These are phyloP conservation scores for Caenorhabditis sp. DNA, from an alignment of 2,888 invertebrate genomes.

Conservation along the genomic window DNA sequence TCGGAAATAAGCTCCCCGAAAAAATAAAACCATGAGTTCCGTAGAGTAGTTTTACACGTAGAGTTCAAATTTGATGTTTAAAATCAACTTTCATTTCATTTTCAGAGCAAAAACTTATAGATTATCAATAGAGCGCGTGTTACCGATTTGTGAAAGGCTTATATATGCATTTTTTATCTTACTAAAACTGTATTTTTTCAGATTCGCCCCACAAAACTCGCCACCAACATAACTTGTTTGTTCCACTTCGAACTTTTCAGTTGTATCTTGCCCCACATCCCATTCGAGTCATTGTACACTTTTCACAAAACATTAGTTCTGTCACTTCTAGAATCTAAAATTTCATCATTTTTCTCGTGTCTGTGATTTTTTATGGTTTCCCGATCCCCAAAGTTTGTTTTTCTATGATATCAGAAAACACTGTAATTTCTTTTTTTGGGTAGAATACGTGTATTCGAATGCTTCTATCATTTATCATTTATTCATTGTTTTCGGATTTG, in stretches of 20 bases:
- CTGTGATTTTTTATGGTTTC: background rate
- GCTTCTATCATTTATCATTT: background rate
- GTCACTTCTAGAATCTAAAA: background rate
- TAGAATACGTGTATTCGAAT: constrained; percentile 1
- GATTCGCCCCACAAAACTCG: background rate
- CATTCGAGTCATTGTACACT: too few relatives aligned
- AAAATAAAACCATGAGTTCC: too few relatives aligned
- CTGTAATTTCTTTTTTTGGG: background rate
- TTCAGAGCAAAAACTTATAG: too few relatives aligned
- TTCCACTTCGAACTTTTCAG: background rate
- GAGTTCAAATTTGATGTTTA: too few relatives aligned
- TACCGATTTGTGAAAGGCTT: too few relatives aligned
- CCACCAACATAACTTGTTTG: background rate
- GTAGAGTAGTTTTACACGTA: too few relatives aligned
- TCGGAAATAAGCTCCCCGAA: background rate
- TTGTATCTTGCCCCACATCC: background rate
- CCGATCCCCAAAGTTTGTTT: too few relatives aligned
- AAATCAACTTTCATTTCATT: too few relatives aligned
- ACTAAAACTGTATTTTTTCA: background rate
- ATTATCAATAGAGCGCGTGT: too few relatives aligned
- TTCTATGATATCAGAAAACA: background rate
- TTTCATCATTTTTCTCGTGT: background rate
- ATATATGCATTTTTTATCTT: too few relatives aligned
- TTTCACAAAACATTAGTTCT: too few relatives aligned
- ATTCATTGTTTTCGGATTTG: background rate